Percentiles rank a stretch among this genome's conserved stretches.
These are phyloP conservation scores for Tachina grossa DNA, from an alignment of 2,888 invertebrate species.

Conservation along the genomic window DNA sequence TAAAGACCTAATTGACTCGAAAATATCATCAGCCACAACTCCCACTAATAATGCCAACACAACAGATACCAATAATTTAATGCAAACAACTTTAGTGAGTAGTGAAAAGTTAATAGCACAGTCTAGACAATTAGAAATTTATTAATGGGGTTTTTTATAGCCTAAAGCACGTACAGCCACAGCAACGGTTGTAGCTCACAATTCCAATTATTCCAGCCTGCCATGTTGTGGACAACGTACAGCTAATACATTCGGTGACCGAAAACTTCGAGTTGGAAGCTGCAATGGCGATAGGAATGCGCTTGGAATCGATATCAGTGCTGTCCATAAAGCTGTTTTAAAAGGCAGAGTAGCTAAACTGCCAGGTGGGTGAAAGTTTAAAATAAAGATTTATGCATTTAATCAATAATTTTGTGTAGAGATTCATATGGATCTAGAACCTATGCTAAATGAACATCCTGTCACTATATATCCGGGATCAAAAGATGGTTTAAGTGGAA, in stretches of 20 bases:
- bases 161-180: conserved; percentile 80
- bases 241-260: conserved; percentile 69
- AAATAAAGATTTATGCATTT: neutral
- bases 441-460: conserved; percentile 85
- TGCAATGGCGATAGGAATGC: conserved; percentile 82
- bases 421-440: conserved; percentile 75
- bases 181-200: conserved; percentile 77
- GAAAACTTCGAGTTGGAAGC: conserved; percentile 76
- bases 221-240: conserved; percentile 80
- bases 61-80: conserved; percentile 69
- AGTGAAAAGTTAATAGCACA: conserved; percentile 14
- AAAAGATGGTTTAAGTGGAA: conserved; percentile 76
- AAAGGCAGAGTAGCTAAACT: conserved; percentile 81
- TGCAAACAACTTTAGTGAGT: conserved; percentile 74
- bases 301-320: conserved; percentile 82
- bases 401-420: conserved; percentile 16
- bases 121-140: conserved; percentile 1
- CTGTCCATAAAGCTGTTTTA: conserved; percentile 83
- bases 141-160: conserved; percentile 71
- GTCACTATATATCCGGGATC: conserved; percentile 87
- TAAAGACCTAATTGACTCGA: conserved; percentile 27
- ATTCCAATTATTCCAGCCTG: conserved; percentile 83
- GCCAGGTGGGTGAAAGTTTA: conserved; percentile 76
- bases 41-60: conserved; percentile 67
- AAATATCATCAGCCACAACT: conserved; percentile 51